Evolutionary conservation across 1,140 invertebrate genomes (phyloP).

Genomic region (Linepithema humile): DNA sequence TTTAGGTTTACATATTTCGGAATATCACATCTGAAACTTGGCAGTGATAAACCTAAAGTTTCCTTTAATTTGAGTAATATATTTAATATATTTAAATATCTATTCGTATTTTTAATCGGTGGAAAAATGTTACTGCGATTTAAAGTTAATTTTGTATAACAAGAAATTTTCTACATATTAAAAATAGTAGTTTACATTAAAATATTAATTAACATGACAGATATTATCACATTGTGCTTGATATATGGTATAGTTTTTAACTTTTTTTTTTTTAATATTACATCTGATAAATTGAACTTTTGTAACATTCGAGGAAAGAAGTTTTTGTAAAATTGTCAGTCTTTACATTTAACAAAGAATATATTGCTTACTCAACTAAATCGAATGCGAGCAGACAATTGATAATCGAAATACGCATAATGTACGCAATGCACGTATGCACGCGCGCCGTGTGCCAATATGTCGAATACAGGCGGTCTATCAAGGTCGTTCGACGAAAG

Average conservation of each 20-base stretch:
- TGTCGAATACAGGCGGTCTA: slow-evolving; percentile 42
- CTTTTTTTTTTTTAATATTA: neutral
- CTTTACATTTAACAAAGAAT: neutral
- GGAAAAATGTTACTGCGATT: too few relatives aligned
- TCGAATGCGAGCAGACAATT: neutral
- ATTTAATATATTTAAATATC: too few relatives aligned
- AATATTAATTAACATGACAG: neutral
- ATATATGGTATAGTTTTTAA: neutral
- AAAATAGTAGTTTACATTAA: neutral
- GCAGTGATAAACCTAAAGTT: too few relatives aligned
- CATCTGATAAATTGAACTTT: neutral
- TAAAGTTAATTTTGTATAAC: too few relatives aligned
- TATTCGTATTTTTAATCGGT: too few relatives aligned
- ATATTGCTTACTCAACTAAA: neutral
- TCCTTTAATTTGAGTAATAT: too few relatives aligned
- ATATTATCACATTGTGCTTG: neutral
- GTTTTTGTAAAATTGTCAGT: too few relatives aligned
- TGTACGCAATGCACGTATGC: slow-evolving; percentile 21
- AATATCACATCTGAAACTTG: too few relatives aligned
- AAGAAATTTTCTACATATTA: too few relatives aligned
- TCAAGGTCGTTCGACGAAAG: slow-evolving; percentile 64
- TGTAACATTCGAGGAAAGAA: neutral
- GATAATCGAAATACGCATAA: slow-evolving; percentile 29
- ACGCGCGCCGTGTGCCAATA: slow-evolving; percentile 52
- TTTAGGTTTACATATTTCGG: too few relatives aligned